Percentiles rank a stretch among this genome's conserved stretches.
Evolutionary conservation across 2,797 vertebrate genomes (phyloP).

Genomic region (Pyrocephalus nanus): DNA sequence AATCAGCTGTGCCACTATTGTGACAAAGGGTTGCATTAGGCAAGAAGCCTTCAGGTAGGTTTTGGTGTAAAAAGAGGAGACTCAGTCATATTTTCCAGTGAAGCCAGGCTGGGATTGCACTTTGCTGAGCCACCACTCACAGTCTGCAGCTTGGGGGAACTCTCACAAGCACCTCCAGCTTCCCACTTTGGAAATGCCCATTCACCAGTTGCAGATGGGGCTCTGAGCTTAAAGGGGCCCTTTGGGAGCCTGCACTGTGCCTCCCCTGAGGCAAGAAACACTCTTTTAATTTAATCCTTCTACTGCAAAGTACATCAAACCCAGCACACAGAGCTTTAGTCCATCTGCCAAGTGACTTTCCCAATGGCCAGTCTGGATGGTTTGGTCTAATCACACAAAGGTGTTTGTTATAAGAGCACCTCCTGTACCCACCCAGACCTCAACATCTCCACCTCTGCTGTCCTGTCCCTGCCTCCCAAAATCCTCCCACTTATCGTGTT

Average conservation of each 20-base stretch:
- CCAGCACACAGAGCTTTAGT: neutral
- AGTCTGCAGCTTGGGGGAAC: neutral
- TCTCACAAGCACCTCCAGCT: neutral
- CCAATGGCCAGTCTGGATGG: neutral
- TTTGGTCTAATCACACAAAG: neutral
- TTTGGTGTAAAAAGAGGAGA: neutral
- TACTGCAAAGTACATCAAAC: neutral
- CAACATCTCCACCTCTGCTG: neutral
- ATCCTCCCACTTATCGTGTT: neutral
- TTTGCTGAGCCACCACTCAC: neutral
- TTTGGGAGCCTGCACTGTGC: neutral
- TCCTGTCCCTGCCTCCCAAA: neutral
- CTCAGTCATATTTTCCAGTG: neutral
- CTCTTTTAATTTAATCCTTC: neutral
- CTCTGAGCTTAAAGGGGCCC: neutral
- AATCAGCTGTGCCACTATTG: neutral
- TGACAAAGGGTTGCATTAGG: neutral
- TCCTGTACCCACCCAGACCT: neutral
- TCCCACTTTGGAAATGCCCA: accelerated
- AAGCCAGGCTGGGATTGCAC: neutral
- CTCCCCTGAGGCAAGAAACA: neutral
- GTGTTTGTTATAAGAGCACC: neutral
- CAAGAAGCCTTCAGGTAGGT: neutral
- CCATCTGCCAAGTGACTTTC: neutral
- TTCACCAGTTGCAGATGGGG: accelerated